Percentiles rank a stretch among this genome's conserved stretches.
phyloP scores from a whole-genome alignment of 2,113 vertebrate species.

The Chinchilla lanigera region DNA sequence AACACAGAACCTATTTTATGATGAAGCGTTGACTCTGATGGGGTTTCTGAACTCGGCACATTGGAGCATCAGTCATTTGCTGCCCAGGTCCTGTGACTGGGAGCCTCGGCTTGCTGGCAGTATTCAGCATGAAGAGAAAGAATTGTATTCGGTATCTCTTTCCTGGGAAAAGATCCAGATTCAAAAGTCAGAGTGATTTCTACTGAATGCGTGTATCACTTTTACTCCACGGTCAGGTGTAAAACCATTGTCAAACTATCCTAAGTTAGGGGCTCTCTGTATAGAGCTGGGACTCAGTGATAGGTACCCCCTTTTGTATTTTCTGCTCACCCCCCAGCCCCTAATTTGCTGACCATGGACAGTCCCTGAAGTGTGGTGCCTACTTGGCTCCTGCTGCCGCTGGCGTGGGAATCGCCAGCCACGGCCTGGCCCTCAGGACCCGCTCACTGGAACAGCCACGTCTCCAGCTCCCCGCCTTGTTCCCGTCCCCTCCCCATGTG shows the following conservation, averaged over 20 bases:
- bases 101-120: background rate
- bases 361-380: background rate
- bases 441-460: background rate
- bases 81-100: background rate
- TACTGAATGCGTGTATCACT: too few relatives aligned
- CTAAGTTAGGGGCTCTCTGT: background rate
- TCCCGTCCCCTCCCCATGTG: accelerated
- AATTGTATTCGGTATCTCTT: background rate
- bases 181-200: background rate
- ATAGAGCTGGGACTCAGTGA: background rate
- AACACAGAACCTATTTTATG: background rate
- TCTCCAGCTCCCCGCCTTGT: background rate
- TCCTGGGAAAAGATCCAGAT: background rate
- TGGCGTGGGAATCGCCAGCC: background rate
- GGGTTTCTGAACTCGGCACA: background rate
- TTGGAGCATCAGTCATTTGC: background rate
- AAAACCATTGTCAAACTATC: background rate
- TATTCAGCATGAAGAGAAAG: too few relatives aligned
- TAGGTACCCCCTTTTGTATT: background rate
- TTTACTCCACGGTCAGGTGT: too few relatives aligned
- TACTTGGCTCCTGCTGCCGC: too few relatives aligned
- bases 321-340: background rate
- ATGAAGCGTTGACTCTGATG: background rate
- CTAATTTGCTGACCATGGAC: background rate
- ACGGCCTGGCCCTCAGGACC: background rate